Percentiles rank a stretch among this genome's conserved stretches.
Conservation (phyloP, 1,140 invertebrate species). For the Formica selysi region DNA sequence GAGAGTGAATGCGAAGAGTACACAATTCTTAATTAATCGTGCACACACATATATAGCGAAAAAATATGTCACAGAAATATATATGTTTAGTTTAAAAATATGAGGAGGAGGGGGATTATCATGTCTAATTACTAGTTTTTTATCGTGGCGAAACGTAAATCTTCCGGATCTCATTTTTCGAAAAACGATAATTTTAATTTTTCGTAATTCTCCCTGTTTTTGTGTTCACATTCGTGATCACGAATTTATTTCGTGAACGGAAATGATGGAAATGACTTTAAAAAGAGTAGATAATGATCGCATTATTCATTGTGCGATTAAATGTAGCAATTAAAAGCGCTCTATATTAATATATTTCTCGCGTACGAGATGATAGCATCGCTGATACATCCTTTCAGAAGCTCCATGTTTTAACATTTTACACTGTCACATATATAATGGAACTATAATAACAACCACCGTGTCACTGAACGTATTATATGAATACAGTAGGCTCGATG, state of each 20-base stretch:
- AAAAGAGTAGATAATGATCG: background rate
- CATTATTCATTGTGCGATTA: constrained; percentile 8
- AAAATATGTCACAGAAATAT: background rate
- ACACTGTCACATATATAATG: constrained; percentile 20
- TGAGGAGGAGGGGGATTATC: background rate
- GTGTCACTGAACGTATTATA: constrained; percentile 18
- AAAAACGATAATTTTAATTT: background rate
- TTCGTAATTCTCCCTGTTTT: background rate
- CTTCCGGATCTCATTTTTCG: constrained; percentile 55
- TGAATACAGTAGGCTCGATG: constrained; percentile 42
- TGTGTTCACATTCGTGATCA: constrained; percentile 23
- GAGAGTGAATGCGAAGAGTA: constrained; percentile 17
- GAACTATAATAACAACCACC: constrained; percentile 20
- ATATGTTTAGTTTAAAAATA: background rate
- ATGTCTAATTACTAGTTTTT: constrained; percentile 20
- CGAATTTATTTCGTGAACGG: constrained; percentile 8
- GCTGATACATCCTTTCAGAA: background rate
- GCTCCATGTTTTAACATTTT: constrained; percentile 34
- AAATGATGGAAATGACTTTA: no score
- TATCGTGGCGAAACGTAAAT: constrained; percentile 17
- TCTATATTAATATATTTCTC: constrained; percentile 23
- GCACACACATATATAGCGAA: background rate
- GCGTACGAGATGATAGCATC: background rate
- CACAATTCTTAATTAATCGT: constrained; percentile 22
- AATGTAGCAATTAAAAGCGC: constrained; percentile 17